Conservation (phyloP, 2,113 vertebrate species). For the Neomonachus schauinslandi region DNA sequence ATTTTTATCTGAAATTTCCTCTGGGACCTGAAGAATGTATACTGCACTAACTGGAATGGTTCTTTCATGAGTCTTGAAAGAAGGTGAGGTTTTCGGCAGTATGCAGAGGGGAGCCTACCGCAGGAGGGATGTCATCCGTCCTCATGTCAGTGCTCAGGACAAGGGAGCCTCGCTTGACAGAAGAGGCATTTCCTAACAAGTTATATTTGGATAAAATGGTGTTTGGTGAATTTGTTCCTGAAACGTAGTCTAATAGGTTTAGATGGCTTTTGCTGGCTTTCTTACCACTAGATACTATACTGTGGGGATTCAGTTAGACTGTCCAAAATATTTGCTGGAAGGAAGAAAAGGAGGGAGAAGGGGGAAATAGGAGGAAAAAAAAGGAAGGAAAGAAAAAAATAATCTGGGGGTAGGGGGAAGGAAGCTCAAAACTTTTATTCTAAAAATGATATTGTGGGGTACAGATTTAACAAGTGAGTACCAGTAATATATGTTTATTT, state of each 20-base stretch:
- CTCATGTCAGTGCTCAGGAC: neutral
- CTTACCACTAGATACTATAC: neutral
- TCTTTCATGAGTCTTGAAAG: neutral
- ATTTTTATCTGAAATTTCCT: neutral
- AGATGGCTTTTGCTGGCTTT: slow-evolving; percentile 17
- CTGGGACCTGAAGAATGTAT: neutral
- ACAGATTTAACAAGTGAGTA: neutral
- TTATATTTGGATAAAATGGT: neutral
- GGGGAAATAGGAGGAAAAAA: neutral
- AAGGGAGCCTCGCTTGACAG: neutral
- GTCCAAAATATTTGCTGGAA: neutral
- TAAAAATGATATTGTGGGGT: neutral
- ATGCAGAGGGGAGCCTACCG: neutral
- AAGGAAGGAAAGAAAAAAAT: neutral
- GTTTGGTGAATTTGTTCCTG: neutral
- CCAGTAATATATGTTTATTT: neutral
- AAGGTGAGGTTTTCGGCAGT: neutral
- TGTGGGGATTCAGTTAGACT: neutral
- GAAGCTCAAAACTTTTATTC: slow-evolving; percentile 1
- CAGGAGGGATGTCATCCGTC: neutral
- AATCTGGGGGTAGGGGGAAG: neutral
- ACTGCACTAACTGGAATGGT: neutral
- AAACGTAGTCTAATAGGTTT: slow-evolving; percentile 40
- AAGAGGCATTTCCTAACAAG: neutral
- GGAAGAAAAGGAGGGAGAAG: neutral